These are phyloP conservation scores for Thalassoma bifasciatum DNA, from an alignment of 2,113 vertebrate species.

Conservation along the genomic window DNA sequence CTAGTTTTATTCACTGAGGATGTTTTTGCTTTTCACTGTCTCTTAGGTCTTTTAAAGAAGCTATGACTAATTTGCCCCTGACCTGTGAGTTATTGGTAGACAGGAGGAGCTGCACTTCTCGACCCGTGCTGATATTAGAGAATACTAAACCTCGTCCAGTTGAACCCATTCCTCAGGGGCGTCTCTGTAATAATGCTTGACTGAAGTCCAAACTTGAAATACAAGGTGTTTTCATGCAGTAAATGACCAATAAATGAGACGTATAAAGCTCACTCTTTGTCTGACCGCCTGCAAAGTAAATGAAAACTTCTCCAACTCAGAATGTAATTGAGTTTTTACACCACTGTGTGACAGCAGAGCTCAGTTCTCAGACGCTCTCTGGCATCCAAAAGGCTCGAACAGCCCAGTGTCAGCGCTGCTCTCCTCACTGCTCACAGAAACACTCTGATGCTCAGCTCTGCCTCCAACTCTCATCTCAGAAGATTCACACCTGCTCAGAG, in stretches of 20 bases:
- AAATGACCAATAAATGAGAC: conserved; percentile 15
- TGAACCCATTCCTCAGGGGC: background rate
- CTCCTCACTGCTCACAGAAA: conserved; percentile 44
- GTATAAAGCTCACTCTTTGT: background rate
- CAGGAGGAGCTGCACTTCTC: conserved; percentile 30
- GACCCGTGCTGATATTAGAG: conserved; percentile 55
- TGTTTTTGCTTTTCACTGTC: background rate
- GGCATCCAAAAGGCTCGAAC: conserved; percentile 33
- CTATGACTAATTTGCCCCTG: background rate
- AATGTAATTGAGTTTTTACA: conserved; percentile 57
- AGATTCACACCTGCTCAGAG: conserved; percentile 55
- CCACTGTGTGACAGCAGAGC: conserved; percentile 79
- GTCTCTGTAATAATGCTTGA: too few species aligned
- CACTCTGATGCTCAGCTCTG: conserved; percentile 50
- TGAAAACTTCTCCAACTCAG: background rate
- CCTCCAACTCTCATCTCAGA: conserved; percentile 54
- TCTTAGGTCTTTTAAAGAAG: too few species aligned
- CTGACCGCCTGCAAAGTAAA: conserved; percentile 21
- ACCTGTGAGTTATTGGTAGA: conserved; percentile 57
- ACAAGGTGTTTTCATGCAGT: background rate
- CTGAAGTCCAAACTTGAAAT: background rate
- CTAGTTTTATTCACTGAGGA: too few species aligned
- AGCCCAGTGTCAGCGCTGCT: conserved; percentile 45
- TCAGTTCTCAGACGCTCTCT: conserved; percentile 32
- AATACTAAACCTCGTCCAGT: conserved; percentile 44